Evolutionary conservation across 2,797 vertebrate genomes (phyloP).

Genomic region (Clamator glandarius): DNA sequence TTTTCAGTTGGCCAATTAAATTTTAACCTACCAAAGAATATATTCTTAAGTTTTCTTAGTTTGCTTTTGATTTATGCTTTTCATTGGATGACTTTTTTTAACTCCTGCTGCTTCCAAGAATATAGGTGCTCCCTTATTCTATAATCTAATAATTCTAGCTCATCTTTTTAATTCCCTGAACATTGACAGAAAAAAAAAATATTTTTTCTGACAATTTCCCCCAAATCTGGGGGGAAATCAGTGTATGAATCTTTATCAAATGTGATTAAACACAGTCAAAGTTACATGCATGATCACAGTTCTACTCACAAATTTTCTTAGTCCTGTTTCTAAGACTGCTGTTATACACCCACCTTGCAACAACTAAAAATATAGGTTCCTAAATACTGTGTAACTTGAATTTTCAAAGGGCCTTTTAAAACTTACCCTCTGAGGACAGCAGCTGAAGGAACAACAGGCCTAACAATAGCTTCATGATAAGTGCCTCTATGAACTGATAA

Average conservation of each 20-base stretch:
- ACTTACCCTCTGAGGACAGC: slow-evolving; percentile 67
- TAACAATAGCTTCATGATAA: slow-evolving; percentile 52
- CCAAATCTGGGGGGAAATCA: not conserved
- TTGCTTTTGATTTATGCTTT: slow-evolving; percentile 5
- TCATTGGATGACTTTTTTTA: not conserved
- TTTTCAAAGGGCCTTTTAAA: not conserved
- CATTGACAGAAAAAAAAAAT: not conserved
- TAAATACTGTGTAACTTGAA: not conserved
- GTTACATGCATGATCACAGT: not conserved
- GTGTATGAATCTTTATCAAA: not conserved
- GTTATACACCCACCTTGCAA: not conserved
- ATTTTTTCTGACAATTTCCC: not conserved
- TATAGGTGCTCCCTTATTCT: not conserved
- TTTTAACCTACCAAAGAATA: not conserved
- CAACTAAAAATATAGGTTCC: not conserved
- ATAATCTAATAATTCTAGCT: not conserved
- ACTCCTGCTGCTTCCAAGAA: not conserved
- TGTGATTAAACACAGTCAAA: not conserved
- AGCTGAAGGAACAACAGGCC: slow-evolving; percentile 15
- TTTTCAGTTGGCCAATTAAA: not conserved
- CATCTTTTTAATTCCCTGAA: not conserved
- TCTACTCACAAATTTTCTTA: slow-evolving; percentile 33
- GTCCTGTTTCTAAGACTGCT: not conserved
- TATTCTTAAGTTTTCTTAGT: not conserved
- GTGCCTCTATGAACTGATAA: not conserved